Conservation (phyloP, 1,140 invertebrate species). For the Paraescarpia echinospica region DNA sequence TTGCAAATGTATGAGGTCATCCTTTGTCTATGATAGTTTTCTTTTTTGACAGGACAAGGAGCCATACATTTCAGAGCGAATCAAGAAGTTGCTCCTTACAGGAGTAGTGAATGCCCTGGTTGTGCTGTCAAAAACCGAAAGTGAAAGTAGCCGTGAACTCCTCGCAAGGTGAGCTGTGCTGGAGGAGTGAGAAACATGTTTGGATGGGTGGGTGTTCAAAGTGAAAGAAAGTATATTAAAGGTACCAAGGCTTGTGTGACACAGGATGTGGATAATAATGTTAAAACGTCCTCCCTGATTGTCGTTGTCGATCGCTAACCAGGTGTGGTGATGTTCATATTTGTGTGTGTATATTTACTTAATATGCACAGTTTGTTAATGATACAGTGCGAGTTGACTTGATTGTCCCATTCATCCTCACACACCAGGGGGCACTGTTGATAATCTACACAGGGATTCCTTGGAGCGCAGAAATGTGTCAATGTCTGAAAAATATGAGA, state of each 20-base stretch:
- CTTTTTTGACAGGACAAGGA: slow-evolving; percentile 71
- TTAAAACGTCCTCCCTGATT: neutral
- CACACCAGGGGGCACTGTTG: no score
- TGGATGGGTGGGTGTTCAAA: neutral
- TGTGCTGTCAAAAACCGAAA: slow-evolving; percentile 88
- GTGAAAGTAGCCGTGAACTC: slow-evolving; percentile 85
- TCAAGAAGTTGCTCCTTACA: slow-evolving; percentile 76
- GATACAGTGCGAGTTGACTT: no score
- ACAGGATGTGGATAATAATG: neutral
- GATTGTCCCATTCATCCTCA: no score
- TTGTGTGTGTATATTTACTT: no score
- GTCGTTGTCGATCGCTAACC: no score
- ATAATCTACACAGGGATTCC: no score
- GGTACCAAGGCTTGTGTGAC: neutral
- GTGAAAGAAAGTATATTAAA: neutral
- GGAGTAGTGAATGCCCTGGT: slow-evolving; percentile 88
- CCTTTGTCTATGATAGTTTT: no score
- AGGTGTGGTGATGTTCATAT: no score
- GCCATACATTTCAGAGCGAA: slow-evolving; percentile 85
- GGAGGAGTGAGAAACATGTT: neutral
- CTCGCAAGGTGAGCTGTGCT: slow-evolving; percentile 65
- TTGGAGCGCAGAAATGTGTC: no score
- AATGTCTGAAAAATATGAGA: no score
- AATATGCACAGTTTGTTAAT: no score
- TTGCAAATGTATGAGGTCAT: no score